Evolutionary conservation across 2,113 vertebrate species (phyloP), one percentile per base, ranked within the genome.

Genomic region (Oreochromis niloticus): DNA sequence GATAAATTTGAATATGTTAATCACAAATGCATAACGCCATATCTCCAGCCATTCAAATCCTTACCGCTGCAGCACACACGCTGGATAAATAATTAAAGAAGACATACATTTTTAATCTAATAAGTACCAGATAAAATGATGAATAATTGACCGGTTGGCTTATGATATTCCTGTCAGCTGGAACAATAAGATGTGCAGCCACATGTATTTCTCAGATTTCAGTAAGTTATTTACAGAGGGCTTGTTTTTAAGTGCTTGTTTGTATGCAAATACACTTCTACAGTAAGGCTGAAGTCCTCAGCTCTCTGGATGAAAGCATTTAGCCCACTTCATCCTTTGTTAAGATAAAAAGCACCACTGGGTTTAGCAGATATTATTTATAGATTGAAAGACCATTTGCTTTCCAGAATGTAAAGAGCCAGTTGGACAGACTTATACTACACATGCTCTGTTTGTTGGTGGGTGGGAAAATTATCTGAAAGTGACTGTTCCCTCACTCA

Each of bases 41-140:
- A 50, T 81, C 88, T 87, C 85, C 52, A 9, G 36, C 78, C 84
- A 89, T 87, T 94, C 83, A 87, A 89, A 90, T 9, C 80, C 14
- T 55, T 48, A 34, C 34, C 0, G 30, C 79, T 63, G 78, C 66
- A 22, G 78, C 81, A 56, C 71, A 81, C 43, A 71, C 13, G 16
- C 10, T 34, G 56, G 61, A 85, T 94, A 10, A 92, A 93, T 92
- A 89, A 95, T 94, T 93, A 48, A 93, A 84, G 59, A 83, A 82
- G 39, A 78, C 81, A 85, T 91, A 84, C 85, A 93, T 95, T 92
- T 93, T 87, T 92, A 85, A 93, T 94, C 78, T 86, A 90, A 93
- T 92, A 89, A 89, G 52, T 83, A 91, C 84, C 87, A 92, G 90
- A 92, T 89, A 92, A 85, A 91, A 88, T 82, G n/a, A 92, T 95